These are phyloP conservation scores for Drosophila mulleri DNA, from an alignment of 2,888 invertebrate species.

Conservation along the genomic window DNA sequence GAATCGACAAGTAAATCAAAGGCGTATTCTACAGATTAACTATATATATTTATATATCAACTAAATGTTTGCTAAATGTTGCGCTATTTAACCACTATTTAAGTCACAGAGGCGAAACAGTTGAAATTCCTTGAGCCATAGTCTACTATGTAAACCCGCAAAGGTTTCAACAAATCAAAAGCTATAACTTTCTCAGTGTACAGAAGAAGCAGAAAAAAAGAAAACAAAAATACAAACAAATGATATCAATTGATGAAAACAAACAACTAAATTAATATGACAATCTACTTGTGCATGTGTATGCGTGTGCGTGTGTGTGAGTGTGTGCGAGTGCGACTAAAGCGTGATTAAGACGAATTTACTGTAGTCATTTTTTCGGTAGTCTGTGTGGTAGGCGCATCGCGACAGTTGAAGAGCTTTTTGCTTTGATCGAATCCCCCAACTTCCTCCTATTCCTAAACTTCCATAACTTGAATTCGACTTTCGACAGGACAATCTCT, in stretches of 20 bases:
- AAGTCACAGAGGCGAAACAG: constrained; percentile 26
- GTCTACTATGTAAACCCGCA: constrained; percentile 37
- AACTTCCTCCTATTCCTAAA: constrained; percentile 5
- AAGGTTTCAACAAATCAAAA: constrained; percentile 58
- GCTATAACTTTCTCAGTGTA: constrained; percentile 52
- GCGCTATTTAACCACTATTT: constrained; percentile 36
- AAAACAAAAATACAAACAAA: neutral
- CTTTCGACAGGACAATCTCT: constrained; percentile 74
- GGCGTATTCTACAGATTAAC: constrained; percentile 18
- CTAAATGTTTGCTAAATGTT: constrained; percentile 50
- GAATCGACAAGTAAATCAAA: constrained; percentile 42
- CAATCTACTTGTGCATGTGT: constrained; percentile 58
- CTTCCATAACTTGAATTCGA: constrained; percentile 36
- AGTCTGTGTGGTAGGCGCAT: constrained; percentile 44
- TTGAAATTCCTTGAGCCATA: constrained; percentile 31
- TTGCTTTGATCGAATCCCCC: constrained; percentile 18
- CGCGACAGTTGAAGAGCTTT: constrained; percentile 35
- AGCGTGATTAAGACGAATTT: constrained; percentile 77
- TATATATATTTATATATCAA: constrained; percentile 13
- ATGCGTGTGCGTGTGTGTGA: constrained; percentile 25
- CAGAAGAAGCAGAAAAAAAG: neutral
- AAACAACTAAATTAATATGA: constrained; percentile 56
- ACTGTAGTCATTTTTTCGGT: constrained; percentile 68
- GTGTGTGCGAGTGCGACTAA: constrained; percentile 53
- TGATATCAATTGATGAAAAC: constrained; percentile 14